phyloP scores from a whole-genome alignment of 2,113 vertebrate genomes.

The Noctilio leporinus region DNA sequence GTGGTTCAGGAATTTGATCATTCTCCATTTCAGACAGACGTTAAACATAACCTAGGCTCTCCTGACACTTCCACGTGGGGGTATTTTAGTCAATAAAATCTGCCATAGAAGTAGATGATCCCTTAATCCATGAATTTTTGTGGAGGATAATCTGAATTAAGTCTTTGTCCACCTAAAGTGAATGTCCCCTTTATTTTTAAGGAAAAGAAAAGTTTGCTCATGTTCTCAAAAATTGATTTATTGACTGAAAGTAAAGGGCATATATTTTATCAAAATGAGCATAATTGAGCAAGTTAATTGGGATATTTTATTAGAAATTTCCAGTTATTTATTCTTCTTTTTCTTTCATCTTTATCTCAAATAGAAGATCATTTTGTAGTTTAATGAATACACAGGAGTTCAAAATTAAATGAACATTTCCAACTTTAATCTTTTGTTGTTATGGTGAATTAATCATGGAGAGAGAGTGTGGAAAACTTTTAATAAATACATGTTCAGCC shows the following conservation, averaged over 20 bases:
- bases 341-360: conserved; percentile 34
- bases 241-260: conserved; percentile 33
- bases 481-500: conserved; percentile 71
- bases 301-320: neutral
- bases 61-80: neutral
- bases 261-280: conserved; percentile 37
- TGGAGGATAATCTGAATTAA: conserved; percentile 34
- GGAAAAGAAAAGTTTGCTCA: no score
- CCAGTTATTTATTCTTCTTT: conserved; percentile 14
- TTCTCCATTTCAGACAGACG: neutral
- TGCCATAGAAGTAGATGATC: neutral
- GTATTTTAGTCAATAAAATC: conserved; percentile 40
- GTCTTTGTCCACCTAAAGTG: conserved; percentile 41
- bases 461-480: conserved; percentile 73
- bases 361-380: conserved; percentile 4
- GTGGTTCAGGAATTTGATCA: neutral
- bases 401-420: conserved; percentile 64
- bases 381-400: conserved; percentile 58
- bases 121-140: neutral
- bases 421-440: conserved; percentile 54
- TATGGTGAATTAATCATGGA: conserved; percentile 71
- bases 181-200: conserved; percentile 22
- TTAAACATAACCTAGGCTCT: neutral
- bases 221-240: conserved; percentile 41
- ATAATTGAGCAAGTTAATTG: neutral